These are phyloP conservation scores for Buphagus erythrorhynchus DNA, from an alignment of 2,797 vertebrate genomes.

Conservation along the genomic window DNA sequence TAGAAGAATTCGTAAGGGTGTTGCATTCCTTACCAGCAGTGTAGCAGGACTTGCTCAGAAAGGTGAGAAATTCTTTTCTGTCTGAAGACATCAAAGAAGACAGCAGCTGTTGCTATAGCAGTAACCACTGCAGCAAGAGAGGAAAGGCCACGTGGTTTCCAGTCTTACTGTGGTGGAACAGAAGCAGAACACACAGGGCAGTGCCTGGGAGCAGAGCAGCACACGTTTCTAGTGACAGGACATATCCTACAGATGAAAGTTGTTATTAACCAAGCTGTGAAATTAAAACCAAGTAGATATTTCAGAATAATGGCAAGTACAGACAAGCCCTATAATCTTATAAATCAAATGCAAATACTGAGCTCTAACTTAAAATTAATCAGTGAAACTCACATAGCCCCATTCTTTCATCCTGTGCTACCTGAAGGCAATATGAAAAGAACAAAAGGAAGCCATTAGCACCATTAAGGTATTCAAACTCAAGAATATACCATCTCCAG, in stretches of 20 bases:
- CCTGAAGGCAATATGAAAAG: neutral
- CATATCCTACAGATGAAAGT: neutral
- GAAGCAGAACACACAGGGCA: neutral
- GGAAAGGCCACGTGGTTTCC: neutral
- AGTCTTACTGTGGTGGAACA: neutral
- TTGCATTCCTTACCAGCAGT: neutral
- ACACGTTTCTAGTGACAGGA: neutral
- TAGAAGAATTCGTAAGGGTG: neutral
- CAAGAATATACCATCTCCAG: neutral
- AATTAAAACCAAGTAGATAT: neutral
- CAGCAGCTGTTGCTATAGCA: neutral
- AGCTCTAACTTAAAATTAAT: neutral
- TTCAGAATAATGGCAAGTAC: neutral
- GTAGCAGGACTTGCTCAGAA: neutral
- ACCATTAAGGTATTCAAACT: neutral
- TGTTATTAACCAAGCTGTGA: neutral
- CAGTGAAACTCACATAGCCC: neutral
- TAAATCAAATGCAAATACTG: neutral
- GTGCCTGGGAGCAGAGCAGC: neutral
- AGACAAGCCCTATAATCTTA: neutral
- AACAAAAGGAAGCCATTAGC: neutral
- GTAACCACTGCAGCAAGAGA: neutral
- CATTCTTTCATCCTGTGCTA: neutral
- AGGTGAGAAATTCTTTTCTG: neutral
- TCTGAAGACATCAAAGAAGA: neutral